Base-by-base conservation (phyloP, 2,113 vertebrate species). In the Etheostoma spectabile region DNA sequence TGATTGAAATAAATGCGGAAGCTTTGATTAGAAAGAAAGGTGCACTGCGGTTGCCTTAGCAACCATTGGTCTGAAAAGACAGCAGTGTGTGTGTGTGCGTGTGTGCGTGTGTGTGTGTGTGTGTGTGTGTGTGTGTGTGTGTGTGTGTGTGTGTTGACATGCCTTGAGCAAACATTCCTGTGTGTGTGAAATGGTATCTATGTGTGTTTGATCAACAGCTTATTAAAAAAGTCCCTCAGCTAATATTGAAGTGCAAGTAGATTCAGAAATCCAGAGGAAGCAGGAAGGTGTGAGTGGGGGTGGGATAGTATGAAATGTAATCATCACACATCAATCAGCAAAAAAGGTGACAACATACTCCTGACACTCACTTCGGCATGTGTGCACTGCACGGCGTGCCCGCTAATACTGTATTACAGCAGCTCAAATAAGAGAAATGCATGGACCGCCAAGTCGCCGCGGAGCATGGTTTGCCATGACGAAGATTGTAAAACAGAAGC, bases 31-130 rank as follows among this genome's bases (percentile, higher is more conserved):
- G 69, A 79, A 84, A 86, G 73, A 86, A 82, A 89, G 83, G 80
- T 73, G 38, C 83, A 78, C 79, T 67, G 68, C n/a, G n/a, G 92
- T 94, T 92, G 80, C 91, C 90, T 59, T 87, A 89, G 92, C 86
- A 92, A 94, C 92, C 67, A 35, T 19, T 82, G 74, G 70, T 75
- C 76, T 77, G 74, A 81, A 90, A 89, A 74, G 57, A 51, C 78
- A 78, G 78, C 19, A 73, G 52, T 53, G 80, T 0, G 38, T 70
- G 52, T 84, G 0, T 76, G 15, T 82, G 16, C 80, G 48, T 75
- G 53, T 63, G 48, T 60, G 57, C 79, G 74, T 84, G 52, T 75
- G 45, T 70, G 49, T 67, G 27, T 24, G 18, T 61, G 24, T 63
- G 22, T 74, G 77, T 73, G 67, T 64, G 33, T 69, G 49, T 65